A percentile compares a stretch with the other conserved stretches of the same genome.
Evolutionary conservation across 2,113 vertebrate species (phyloP).

Genomic region (Barnardius zonarius): DNA sequence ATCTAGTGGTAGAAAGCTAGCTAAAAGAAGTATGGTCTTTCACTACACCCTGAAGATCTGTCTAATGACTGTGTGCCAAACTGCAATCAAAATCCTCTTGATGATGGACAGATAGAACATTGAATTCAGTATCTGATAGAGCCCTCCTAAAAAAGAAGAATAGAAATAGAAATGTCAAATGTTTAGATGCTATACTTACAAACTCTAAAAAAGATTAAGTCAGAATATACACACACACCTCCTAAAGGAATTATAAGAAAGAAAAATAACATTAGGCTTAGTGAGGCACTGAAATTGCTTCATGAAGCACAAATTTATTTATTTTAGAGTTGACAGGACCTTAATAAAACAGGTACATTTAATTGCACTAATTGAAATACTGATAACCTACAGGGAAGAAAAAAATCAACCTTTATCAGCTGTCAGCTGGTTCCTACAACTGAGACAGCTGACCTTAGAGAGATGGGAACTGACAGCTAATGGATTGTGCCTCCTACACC

Average conservation of each 20-base stretch:
- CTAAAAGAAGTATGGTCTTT: background rate
- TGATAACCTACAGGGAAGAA: background rate
- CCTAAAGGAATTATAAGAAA: background rate
- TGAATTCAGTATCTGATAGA: background rate
- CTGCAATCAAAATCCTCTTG: background rate
- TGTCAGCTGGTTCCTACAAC: constrained; percentile 7
- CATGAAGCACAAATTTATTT: background rate
- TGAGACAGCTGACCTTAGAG: constrained; percentile 36
- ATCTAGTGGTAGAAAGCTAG: background rate
- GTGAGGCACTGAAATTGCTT: background rate
- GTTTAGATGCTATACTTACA: background rate
- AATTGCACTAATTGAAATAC: constrained; percentile 32
- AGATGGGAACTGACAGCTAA: constrained; percentile 41
- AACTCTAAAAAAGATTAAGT: background rate
- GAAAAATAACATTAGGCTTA: background rate
- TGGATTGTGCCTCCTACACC: constrained; percentile 32
- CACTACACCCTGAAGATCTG: background rate
- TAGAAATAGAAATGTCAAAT: background rate
- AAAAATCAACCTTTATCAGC: constrained; percentile 20
- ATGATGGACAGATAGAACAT: background rate
- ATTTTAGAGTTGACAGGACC: background rate
- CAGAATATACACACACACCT: background rate
- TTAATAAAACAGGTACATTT: constrained; percentile 27
- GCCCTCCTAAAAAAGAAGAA: background rate
- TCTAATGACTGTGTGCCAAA: background rate